Evolutionary conservation across 2,113 vertebrate species (phyloP).

Genomic region (Seriola dumerili): DNA sequence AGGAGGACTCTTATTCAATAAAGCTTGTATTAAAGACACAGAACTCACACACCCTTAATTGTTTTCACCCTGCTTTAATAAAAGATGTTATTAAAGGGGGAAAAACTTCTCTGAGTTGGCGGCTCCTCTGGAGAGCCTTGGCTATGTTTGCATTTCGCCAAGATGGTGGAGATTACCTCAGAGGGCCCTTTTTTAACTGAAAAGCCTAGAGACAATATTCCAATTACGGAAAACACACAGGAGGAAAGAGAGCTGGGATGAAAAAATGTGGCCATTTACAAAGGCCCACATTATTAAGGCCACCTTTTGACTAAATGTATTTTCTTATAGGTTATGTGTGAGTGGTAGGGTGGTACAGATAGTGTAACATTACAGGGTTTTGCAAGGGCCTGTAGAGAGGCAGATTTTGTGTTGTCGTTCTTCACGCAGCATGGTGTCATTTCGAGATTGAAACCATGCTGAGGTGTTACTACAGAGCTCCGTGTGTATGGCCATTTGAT

Average conservation of each 20-base stretch:
- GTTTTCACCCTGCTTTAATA: slow-evolving; percentile 81
- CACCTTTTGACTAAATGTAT: slow-evolving; percentile 57
- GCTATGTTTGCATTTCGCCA: slow-evolving; percentile 69
- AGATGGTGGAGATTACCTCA: slow-evolving; percentile 79
- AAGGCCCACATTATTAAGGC: slow-evolving; percentile 57
- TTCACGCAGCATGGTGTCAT: slow-evolving; percentile 35
- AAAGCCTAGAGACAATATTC: slow-evolving; percentile 70
- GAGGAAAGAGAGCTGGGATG: slow-evolving; percentile 17
- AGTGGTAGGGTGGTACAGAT: slow-evolving; percentile 35
- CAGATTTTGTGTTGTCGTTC: slow-evolving; percentile 49
- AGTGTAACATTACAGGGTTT: slow-evolving; percentile 46
- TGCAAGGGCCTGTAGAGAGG: slow-evolving; percentile 15
- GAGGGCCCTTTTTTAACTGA: slow-evolving; percentile 55
- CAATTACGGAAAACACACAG: slow-evolving; percentile 67
- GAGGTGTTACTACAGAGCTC: slow-evolving; percentile 60
- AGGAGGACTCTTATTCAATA: slow-evolving; percentile 71
- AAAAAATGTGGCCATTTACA: slow-evolving; percentile 49
- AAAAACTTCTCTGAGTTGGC: slow-evolving; percentile 60
- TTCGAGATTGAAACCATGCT: slow-evolving; percentile 51
- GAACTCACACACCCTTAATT: slow-evolving; percentile 72
- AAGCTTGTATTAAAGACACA: slow-evolving; percentile 68
- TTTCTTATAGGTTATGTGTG: slow-evolving; percentile 42
- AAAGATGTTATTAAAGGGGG: slow-evolving; percentile 76
- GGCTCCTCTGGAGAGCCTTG: slow-evolving; percentile 56
- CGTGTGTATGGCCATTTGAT: slow-evolving; percentile 52